Percentiles rank a stretch among this genome's conserved stretches.
These are phyloP conservation scores for Butorides virescens DNA, from an alignment of 2,113 vertebrate species.

Conservation along the genomic window DNA sequence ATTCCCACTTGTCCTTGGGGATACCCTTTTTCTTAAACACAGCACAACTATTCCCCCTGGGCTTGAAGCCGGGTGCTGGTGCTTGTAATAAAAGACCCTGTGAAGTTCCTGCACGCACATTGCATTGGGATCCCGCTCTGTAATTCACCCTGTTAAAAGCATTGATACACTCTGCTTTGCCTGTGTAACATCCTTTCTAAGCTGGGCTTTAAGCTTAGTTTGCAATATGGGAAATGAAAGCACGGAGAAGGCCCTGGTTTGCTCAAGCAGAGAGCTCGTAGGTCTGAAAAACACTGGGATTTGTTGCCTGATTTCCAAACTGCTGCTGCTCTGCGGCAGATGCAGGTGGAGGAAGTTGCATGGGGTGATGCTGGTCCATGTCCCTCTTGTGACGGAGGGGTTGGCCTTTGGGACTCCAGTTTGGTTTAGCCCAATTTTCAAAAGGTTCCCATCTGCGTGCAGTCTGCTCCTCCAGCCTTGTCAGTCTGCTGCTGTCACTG, in stretches of 20 bases:
- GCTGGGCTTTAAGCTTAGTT: not conserved
- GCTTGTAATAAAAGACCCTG: not conserved
- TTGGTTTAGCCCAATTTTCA: not conserved
- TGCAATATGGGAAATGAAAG: not conserved
- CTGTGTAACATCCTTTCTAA: not conserved
- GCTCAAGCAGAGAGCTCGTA: not conserved
- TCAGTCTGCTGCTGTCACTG: not conserved
- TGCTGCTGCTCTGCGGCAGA: not conserved
- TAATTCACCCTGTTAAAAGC: not conserved
- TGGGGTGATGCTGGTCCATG: not conserved
- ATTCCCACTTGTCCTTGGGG: not conserved
- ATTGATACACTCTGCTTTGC: not conserved
- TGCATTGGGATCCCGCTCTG: not conserved
- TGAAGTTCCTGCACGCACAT: too few relatives aligned
- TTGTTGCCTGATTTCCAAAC: not conserved
- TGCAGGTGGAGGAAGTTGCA: not conserved
- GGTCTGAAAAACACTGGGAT: not conserved
- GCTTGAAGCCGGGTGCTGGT: not conserved
- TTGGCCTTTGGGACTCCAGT: not conserved
- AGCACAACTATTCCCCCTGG: not conserved
- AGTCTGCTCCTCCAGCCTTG: not conserved
- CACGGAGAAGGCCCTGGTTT: not conserved
- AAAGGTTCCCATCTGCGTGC: not conserved
- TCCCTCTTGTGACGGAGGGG: fast-evolving
- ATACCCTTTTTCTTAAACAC: not conserved